Conservation (phyloP, 2,113 vertebrate species). For the Apteryx mantelli region DNA sequence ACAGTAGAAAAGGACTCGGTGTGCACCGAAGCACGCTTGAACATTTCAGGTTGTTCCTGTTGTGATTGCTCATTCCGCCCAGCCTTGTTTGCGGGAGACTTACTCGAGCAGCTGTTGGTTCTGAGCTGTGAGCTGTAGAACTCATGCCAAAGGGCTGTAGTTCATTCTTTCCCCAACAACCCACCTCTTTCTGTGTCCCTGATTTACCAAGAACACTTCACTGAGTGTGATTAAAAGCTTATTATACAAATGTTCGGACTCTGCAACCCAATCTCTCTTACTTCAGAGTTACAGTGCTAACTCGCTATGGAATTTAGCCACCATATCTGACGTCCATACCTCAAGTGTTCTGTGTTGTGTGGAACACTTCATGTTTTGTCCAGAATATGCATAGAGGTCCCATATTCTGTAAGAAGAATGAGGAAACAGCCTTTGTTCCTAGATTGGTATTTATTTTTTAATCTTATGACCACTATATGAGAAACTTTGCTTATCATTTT, state of each 20-base stretch:
- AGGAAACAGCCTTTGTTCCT: slow-evolving; percentile 58
- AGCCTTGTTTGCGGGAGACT: slow-evolving; percentile 52
- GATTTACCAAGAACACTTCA: slow-evolving; percentile 65
- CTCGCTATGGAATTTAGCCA: slow-evolving; percentile 75
- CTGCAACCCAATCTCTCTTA: slow-evolving; percentile 61
- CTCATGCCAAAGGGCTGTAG: slow-evolving; percentile 77
- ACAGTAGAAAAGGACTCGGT: slow-evolving; percentile 46
- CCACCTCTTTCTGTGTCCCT: slow-evolving; percentile 45
- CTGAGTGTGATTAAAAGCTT: slow-evolving; percentile 62
- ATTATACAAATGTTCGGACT: slow-evolving; percentile 53
- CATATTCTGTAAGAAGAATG: slow-evolving; percentile 65
- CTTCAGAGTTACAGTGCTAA: slow-evolving; percentile 67
- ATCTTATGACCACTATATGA: slow-evolving; percentile 79
- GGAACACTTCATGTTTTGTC: slow-evolving; percentile 74
- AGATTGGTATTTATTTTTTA: slow-evolving; percentile 82
- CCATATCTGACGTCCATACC: slow-evolving; percentile 71
- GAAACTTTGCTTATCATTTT: slow-evolving; percentile 62
- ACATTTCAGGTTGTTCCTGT: slow-evolving; percentile 74
- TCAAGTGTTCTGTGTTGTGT: slow-evolving; percentile 76
- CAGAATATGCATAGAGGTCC: slow-evolving; percentile 66
- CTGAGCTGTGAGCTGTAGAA: slow-evolving; percentile 73
- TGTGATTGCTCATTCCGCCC: slow-evolving; percentile 66
- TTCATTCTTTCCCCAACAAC: slow-evolving; percentile 44
- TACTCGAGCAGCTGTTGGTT: slow-evolving; percentile 72
- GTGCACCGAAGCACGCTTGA: slow-evolving; percentile 66